Conservation (phyloP, 2,888 invertebrate species). For the Lucinisca nassula region DNA sequence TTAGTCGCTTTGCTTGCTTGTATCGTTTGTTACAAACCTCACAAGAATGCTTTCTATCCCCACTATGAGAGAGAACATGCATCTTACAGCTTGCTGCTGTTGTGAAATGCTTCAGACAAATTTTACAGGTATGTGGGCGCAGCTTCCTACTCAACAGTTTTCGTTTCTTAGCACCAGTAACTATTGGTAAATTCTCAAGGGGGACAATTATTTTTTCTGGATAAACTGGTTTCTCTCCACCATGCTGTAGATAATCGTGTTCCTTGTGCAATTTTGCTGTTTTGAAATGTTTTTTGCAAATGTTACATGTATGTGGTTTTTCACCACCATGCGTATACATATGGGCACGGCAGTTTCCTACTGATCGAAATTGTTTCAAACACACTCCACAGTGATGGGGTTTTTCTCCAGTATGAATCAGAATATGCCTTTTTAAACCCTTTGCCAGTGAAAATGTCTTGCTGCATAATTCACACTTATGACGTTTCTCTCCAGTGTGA, state of each 20-base stretch:
- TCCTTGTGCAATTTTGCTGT: not conserved
- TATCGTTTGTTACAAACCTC: not conserved
- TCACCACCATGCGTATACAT: not conserved
- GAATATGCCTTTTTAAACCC: not conserved
- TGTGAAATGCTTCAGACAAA: not conserved
- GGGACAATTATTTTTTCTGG: not conserved
- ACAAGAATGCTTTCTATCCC: not conserved
- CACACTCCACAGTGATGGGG: not conserved
- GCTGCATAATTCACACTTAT: not conserved
- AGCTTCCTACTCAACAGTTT: no score
- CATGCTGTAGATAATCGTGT: not conserved
- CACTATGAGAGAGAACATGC: not conserved
- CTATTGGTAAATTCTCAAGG: not conserved
- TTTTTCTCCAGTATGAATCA: not conserved
- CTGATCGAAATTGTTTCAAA: not conserved
- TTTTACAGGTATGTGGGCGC: not conserved
- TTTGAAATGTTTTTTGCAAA: not conserved
- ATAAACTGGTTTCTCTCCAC: not conserved
- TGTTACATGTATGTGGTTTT: not conserved
- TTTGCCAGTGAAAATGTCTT: not conserved
- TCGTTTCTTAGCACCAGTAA: not conserved
- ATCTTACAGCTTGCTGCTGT: no score
- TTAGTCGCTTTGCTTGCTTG: not conserved
- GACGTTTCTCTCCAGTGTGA: not conserved
- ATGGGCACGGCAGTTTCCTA: not conserved